A percentile compares a stretch with the other conserved stretches of the same genome.
These are phyloP conservation scores for Achatina immaculata DNA, from an alignment of 1,140 invertebrate species.

Conservation along the genomic window DNA sequence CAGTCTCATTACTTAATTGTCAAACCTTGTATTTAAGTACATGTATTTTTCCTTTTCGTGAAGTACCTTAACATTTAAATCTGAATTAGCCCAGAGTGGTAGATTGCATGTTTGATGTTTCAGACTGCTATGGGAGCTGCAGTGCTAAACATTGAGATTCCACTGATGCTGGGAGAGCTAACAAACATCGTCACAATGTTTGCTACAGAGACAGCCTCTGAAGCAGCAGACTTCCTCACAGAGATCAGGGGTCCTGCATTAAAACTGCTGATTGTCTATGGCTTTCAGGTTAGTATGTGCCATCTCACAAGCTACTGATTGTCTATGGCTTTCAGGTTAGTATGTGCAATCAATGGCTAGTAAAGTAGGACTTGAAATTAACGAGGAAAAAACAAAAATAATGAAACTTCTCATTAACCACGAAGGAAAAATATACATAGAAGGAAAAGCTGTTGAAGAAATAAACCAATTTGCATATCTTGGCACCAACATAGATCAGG, in stretches of 20 bases:
- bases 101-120: constrained; percentile 26
- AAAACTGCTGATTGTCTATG: constrained; percentile 78
- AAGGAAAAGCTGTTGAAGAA: no score
- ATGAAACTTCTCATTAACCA: no score
- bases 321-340: no score
- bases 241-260: constrained; percentile 79
- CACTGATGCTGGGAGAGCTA: constrained; percentile 81
- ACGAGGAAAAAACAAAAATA: no score
- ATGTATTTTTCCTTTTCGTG: background rate
- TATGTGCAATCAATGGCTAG: no score
- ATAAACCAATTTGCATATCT: no score
- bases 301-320: no score
- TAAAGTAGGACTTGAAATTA: no score
- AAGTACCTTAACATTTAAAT: background rate
- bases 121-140: constrained; percentile 86
- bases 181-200: constrained; percentile 80
- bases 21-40: background rate
- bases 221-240: constrained; percentile 72
- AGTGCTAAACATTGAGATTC: constrained; percentile 85
- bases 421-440: no score
- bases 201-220: constrained; percentile 48
- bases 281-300: constrained; percentile 77
- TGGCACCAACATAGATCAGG: no score
- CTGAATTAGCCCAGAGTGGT: background rate
- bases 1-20: no score